These are phyloP conservation scores for Lysiphlebus fabarum DNA, from an alignment of 1,140 invertebrate genomes.

Conservation along the genomic window DNA sequence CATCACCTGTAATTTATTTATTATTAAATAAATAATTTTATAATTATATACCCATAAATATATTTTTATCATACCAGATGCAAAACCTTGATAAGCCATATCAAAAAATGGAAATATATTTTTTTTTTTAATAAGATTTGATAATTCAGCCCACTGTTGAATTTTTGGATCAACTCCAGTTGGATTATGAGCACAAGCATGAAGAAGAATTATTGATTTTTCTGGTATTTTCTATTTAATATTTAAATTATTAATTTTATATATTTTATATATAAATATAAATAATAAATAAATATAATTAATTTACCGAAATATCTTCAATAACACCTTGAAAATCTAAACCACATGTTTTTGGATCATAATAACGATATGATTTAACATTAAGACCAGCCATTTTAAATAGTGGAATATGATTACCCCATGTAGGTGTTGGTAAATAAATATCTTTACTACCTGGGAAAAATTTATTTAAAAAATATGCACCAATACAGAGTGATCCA, in stretches of 20 bases:
- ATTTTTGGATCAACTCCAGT: conserved; percentile 93
- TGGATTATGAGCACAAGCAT: conserved; percentile 99
- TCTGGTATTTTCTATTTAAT: conserved; percentile 87
- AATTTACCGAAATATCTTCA: conserved; percentile 88
- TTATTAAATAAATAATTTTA: conserved; percentile 12
- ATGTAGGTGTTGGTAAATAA: conserved; percentile 92
- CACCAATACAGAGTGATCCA: conserved; percentile 90
- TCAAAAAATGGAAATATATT: conserved; percentile 98
- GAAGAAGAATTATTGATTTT: conserved; percentile 87
- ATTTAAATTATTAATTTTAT: conserved; percentile 20
- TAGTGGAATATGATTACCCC: conserved; percentile 96
- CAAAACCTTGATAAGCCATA: conserved; percentile 99
- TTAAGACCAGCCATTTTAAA: conserved; percentile 86
- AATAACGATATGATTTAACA: conserved; percentile 92
- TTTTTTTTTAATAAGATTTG: conserved; percentile 71
- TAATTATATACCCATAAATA: conserved; percentile 11
- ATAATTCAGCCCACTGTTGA: conserved; percentile 88
- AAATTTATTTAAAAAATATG: conserved; percentile 84
- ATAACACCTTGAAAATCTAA: conserved; percentile 90
- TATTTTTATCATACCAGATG: conserved; percentile 59
- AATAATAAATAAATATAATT: conserved; percentile 45
- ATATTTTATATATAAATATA: background rate
- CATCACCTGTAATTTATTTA: conserved; percentile 64
- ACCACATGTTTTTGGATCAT: conserved; percentile 91
- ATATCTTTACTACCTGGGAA: conserved; percentile 82